A percentile compares a stretch with the other conserved stretches of the same genome.
These are phyloP conservation scores for zebrafish (Danio rerio) DNA, from an alignment of 2,113 vertebrate species.

Conservation along the genomic window DNA sequence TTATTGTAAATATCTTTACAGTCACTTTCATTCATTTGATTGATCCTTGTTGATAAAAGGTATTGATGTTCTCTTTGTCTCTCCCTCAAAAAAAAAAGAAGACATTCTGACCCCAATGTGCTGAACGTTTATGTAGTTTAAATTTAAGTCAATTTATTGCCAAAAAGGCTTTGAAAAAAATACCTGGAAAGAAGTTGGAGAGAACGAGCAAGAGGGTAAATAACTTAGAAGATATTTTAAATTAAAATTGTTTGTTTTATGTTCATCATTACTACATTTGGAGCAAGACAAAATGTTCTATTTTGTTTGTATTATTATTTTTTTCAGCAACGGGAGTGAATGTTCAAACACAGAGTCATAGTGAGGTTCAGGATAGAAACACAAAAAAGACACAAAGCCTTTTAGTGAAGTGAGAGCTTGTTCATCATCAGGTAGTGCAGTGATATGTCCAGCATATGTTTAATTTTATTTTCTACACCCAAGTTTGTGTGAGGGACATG, in stretches of 20 bases:
- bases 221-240: too few species aligned
- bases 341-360: not conserved
- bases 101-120: not conserved
- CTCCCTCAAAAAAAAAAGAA: not conserved
- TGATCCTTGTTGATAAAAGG: not conserved
- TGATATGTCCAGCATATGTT: conserved; percentile 65
- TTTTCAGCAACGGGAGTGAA: not conserved
- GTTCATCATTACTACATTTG: not conserved
- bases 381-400: conserved; percentile 66
- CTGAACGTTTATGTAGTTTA: not conserved
- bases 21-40: not conserved
- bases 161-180: not conserved
- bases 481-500: too few species aligned
- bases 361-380: not conserved
- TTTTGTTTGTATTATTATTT: too few species aligned
- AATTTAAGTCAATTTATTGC: not conserved
- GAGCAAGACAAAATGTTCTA: not conserved
- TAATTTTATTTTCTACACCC: not conserved
- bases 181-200: not conserved
- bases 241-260: too few species aligned
- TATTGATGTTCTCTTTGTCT: not conserved
- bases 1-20: not conserved
- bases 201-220: not conserved
- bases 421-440: conserved; percentile 75
- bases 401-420: conserved; percentile 78